These are phyloP conservation scores for Drosophila lini DNA, from an alignment of 1,140 invertebrate genomes.

Conservation along the genomic window DNA sequence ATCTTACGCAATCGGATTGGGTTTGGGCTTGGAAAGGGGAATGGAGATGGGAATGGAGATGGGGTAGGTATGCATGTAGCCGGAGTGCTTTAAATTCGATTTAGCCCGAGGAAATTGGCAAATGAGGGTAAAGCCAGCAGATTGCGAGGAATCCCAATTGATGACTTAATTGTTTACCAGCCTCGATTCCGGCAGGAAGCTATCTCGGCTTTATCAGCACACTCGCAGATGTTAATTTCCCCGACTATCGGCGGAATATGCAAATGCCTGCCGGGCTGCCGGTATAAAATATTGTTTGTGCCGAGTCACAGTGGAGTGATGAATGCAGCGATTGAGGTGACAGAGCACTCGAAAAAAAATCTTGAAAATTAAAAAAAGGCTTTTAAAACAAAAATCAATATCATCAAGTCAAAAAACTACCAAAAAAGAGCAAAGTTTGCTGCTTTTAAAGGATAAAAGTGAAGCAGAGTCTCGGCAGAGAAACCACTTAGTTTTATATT, in stretches of 20 bases:
- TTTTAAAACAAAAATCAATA: no score
- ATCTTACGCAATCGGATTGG: conserved; percentile 8
- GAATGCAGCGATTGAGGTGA: background rate
- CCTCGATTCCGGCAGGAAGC: conserved; percentile 15
- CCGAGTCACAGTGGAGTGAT: conserved; percentile 3
- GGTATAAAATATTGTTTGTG: conserved; percentile 43
- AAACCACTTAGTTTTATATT: no score
- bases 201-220: conserved; percentile 29
- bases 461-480: no score
- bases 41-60: background rate
- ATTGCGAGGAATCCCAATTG: conserved; percentile 22
- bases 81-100: conserved; percentile 20
- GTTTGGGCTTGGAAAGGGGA: background rate
- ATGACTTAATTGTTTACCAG: conserved; percentile 60
- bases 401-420: no score
- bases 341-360: background rate
- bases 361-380: background rate
- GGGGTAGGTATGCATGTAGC: background rate
- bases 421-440: background rate
- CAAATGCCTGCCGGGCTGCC: conserved; percentile 28
- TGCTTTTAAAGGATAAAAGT: no score
- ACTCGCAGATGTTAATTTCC: conserved; percentile 43
- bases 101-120: conserved; percentile 13
- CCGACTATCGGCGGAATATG: conserved; percentile 27
- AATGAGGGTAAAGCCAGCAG: conserved; percentile 5